A percentile compares a stretch with the other conserved stretches of the same genome.
Conservation (phyloP, 2,797 vertebrate genomes). For the Acridotheres tristis region DNA sequence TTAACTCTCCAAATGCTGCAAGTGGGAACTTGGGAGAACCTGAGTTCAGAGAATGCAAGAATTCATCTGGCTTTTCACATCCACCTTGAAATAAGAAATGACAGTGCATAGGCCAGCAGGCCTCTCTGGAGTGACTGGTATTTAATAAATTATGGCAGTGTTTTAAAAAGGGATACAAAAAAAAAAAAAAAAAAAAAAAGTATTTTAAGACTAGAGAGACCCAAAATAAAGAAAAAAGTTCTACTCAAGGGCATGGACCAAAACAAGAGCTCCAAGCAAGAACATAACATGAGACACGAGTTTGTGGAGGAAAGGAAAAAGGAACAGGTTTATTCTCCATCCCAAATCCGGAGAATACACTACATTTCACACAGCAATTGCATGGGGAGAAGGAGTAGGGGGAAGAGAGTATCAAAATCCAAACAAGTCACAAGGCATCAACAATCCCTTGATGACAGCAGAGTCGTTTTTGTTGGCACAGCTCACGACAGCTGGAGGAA, state of each 20-base stretch:
- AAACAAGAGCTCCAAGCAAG: background rate
- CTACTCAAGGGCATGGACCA: background rate
- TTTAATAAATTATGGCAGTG: background rate
- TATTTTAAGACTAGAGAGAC: background rate
- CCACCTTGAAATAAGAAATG: background rate
- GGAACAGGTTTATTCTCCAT: background rate
- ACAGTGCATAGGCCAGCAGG: background rate
- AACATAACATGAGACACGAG: background rate
- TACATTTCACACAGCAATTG: background rate
- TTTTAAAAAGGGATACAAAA: background rate
- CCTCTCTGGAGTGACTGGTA: background rate
- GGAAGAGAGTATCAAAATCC: slow-evolving; percentile 26
- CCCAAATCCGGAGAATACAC: background rate
- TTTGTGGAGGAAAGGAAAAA: background rate
- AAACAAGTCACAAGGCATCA: slow-evolving; percentile 48
- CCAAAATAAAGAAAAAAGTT: background rate
- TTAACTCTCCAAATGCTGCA: background rate
- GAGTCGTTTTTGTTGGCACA: slow-evolving; percentile 50
- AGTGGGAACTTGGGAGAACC: background rate
- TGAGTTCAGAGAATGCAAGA: background rate
- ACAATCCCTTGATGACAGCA: slow-evolving; percentile 49
- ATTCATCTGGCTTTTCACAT: background rate
- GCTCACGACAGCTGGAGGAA: slow-evolving; percentile 53
- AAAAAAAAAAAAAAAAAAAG: background rate
- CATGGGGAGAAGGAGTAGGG: background rate